Evolutionary conservation across 2,113 vertebrate genomes (phyloP).

Genomic region (Eptesicus fuscus): DNA sequence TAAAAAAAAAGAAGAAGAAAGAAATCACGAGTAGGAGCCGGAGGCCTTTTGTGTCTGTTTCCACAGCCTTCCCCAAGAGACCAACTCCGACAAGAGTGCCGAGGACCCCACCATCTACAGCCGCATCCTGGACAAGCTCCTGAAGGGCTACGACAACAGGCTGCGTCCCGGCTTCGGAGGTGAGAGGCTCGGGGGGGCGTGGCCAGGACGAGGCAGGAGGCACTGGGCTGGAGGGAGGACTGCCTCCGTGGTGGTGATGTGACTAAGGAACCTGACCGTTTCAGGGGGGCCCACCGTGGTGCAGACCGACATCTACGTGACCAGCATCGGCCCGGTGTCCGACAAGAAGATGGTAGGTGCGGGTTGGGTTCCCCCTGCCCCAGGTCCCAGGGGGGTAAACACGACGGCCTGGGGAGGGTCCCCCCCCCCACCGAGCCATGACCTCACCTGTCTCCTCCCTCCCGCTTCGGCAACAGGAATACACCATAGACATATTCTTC

Average conservation of each 20-base stretch:
- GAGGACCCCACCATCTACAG: constrained; percentile 97
- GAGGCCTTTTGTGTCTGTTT: constrained; percentile 5
- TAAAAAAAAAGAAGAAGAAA: too few species aligned
- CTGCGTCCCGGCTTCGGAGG: constrained; percentile 96
- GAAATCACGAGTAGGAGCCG: too few species aligned
- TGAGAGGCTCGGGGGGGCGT: constrained; percentile 57
- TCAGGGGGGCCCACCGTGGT: constrained; percentile 96
- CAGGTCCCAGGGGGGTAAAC: not conserved
- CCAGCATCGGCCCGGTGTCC: constrained; percentile 96
- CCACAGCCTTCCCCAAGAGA: constrained; percentile 91
- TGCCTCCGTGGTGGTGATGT: too few species aligned
- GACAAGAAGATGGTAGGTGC: constrained; percentile 96
- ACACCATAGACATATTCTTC: constrained; percentile 98
- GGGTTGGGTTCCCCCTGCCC: not conserved
- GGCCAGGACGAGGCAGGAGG: too few species aligned
- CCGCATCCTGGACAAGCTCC: constrained; percentile 93
- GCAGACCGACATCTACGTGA: constrained; percentile 98
- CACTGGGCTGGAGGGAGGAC: too few species aligned
- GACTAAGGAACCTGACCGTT: constrained; percentile 56
- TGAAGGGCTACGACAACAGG: constrained; percentile 97
- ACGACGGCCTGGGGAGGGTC: not conserved
- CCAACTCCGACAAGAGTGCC: constrained; percentile 87
- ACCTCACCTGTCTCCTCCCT: fast-evolving
- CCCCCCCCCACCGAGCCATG: too few species aligned
- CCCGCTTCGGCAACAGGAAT: constrained; percentile 86